phyloP scores from a whole-genome alignment of 2,113 vertebrate genomes.

The Tricholaema leucomelas region DNA sequence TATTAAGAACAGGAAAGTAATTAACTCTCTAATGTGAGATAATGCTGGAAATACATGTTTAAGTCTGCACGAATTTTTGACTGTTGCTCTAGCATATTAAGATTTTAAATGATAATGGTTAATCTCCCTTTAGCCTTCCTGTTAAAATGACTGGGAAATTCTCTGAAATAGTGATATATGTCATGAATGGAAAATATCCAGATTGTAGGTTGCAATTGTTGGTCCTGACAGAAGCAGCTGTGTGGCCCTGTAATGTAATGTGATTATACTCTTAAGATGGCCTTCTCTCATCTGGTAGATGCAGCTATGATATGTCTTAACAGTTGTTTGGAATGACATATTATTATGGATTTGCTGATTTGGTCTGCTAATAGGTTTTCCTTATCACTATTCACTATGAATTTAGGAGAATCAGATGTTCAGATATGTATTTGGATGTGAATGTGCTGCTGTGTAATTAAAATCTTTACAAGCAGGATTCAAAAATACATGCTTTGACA shows the following conservation, averaged over 20 bases:
- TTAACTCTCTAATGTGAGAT: constrained; percentile 67
- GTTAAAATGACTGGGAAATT: constrained; percentile 16
- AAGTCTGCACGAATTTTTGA: constrained; percentile 18
- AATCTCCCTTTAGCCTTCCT: background rate
- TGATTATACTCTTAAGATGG: background rate
- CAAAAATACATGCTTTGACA: background rate
- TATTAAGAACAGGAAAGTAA: constrained; percentile 67
- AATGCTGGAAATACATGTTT: constrained; percentile 51
- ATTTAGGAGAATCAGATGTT: background rate
- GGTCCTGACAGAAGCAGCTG: constrained; percentile 4
- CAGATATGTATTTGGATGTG: background rate
- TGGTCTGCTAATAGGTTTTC: background rate
- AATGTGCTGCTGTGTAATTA: background rate
- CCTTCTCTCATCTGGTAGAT: background rate
- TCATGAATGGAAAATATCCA: background rate
- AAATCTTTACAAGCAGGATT: background rate
- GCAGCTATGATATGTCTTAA: background rate
- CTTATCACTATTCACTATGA: background rate
- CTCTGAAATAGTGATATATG: background rate
- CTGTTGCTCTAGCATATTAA: constrained; percentile 3
- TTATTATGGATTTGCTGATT: background rate
- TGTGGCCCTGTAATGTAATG: constrained; percentile 17
- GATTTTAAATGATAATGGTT: constrained; percentile 12
- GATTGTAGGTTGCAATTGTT: background rate
- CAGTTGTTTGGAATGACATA: background rate